Base-by-base conservation (phyloP, 2,888 invertebrate genomes). In the Digitonthophagus gazella region DNA sequence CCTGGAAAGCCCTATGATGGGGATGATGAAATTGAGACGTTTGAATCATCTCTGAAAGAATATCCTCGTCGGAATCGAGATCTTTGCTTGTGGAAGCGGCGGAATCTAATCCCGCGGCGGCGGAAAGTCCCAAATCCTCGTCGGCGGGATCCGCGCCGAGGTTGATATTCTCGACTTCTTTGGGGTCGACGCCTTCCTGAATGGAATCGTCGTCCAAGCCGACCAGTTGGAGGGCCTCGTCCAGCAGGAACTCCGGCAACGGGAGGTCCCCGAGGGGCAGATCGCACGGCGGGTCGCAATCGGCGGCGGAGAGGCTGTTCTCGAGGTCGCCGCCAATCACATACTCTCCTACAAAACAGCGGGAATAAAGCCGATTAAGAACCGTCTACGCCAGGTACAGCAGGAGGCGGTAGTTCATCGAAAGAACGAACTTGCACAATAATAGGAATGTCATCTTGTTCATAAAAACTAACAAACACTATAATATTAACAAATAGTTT, bases 171-270 rank as follows among this genome's bases (percentile, higher is more conserved):
- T 80, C 80, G 57, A 80, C 75, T 72, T 79, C 80, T 72, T 80
- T 80, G 57, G 78, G 74, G 73, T 76, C 79, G 69, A 79, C 76
- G 61, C 75, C 76, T 71, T 80, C 80, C 80, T 80, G 71, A 18
- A 82, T 80, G 72, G 83, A 80, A 77, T 83, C 85, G 78, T 90
- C 90, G 77, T 91, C 89, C 76, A 91, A 86, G 75, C 89, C 91
- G n/a, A 91, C 90, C 58, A 91, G 85, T 79, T 90, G 89, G 3
- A 92, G 85, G 55, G 91, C 91, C 80, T 91, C 91, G 80, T 91
- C 91, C 64, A 92, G 86, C 64, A 91, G 87, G 78, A 90, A 89
- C 78, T 89, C 86, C 74, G 86, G 84, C 67, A 86, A 79, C 71
- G 85, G 85, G 55, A 83, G 82, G 61, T 87, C 85, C 80, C 86